A percentile compares a stretch with the other conserved stretches of the same genome.
Conservation (phyloP, 2,797 vertebrate species). For the Esox masquinongy region DNA sequence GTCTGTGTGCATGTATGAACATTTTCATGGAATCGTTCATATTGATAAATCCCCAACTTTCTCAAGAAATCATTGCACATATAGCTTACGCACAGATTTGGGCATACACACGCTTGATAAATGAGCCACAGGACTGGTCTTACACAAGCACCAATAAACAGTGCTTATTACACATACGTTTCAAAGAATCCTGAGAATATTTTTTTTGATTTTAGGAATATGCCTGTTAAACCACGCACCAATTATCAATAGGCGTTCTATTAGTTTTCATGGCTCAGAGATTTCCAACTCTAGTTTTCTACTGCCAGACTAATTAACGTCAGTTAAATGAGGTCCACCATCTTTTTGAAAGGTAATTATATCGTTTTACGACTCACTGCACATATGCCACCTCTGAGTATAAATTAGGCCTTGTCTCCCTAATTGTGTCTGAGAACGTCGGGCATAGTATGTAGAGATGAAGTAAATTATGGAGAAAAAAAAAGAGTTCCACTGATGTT, state of each 20-base stretch:
- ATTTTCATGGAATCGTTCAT: too few species aligned
- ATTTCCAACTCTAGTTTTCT: constrained; percentile 65
- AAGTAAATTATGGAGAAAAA: constrained; percentile 61
- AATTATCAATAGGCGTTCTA: constrained; percentile 68
- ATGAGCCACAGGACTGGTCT: background rate
- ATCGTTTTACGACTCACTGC: constrained; percentile 76
- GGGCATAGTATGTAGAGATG: constrained; percentile 50
- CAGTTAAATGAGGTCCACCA: constrained; percentile 70
- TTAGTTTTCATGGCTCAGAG: constrained; percentile 64
- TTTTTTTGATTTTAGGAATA: background rate
- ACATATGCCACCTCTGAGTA: constrained; percentile 73
- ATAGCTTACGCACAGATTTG: too few species aligned
- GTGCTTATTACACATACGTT: background rate
- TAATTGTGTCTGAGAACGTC: constrained; percentile 70
- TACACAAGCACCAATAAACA: background rate
- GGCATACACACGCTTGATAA: background rate
- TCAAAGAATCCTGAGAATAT: background rate
- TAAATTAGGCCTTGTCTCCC: constrained; percentile 72
- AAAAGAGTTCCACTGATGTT: constrained; percentile 14
- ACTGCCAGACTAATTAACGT: constrained; percentile 80
- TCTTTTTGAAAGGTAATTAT: constrained; percentile 82
- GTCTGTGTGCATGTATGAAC: too few species aligned
- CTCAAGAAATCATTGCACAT: too few species aligned
- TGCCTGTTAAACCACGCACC: constrained; percentile 44
- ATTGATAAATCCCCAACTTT: too few species aligned